Conservation (phyloP, 2,797 vertebrate species). For the Anisognathus igniventris region DNA sequence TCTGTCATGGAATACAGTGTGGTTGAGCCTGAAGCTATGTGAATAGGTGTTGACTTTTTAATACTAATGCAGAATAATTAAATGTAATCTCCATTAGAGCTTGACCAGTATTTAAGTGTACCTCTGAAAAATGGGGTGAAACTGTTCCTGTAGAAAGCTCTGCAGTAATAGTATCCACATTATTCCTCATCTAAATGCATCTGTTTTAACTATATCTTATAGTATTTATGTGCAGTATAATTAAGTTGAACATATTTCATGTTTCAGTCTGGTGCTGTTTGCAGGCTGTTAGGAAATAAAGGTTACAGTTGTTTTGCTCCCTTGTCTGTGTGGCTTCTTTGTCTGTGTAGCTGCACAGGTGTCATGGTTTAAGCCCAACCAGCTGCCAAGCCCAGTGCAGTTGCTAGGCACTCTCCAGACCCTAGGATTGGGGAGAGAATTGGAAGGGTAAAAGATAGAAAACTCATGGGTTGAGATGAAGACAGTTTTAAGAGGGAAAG, state of each 20-base stretch:
- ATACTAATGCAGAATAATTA: neutral
- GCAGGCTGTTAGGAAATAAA: neutral
- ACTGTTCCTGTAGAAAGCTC: neutral
- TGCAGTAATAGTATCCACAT: neutral
- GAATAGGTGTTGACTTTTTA: neutral
- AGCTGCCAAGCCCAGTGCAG: neutral
- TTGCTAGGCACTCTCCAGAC: neutral
- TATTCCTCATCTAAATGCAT: neutral
- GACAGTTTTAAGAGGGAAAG: neutral
- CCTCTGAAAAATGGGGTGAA: neutral
- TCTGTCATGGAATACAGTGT: neutral
- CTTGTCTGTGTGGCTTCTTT: neutral
- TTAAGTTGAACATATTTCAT: neutral
- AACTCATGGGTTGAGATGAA: neutral
- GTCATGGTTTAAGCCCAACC: neutral
- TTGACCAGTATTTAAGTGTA: neutral
- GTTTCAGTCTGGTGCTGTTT: neutral
- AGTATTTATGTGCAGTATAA: neutral
- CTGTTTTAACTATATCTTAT: neutral
- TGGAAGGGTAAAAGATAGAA: neutral
- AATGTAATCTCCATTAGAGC: neutral
- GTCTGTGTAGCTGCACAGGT: neutral
- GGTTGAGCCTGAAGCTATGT: neutral
- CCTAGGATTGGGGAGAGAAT: accelerated
- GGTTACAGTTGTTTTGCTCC: neutral